A percentile compares a stretch with the other conserved stretches of the same genome.
phyloP scores from a whole-genome alignment of 2,113 vertebrate genomes.

The Bos taurus region ARS-UCD2.0 NC_037347.1:67927501-67928000 shows the following conservation, averaged over 20 bases:
- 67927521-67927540: not conserved
- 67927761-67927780: not conserved
- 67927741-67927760: not conserved
- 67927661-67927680: fast-evolving
- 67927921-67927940: not conserved
- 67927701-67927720: not conserved
- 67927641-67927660: not conserved
- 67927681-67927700: not conserved
- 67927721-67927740: fast-evolving
- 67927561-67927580: fast-evolving
- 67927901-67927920: not conserved
- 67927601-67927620: not conserved
- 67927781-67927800: not conserved
- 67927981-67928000: slow-evolving; percentile 75
- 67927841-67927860: not conserved
- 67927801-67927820: not conserved
- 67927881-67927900: not conserved
- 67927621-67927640: not conserved
- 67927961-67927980: slow-evolving; percentile 65
- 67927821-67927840: not conserved
- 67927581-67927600: not conserved
- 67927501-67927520: not conserved
- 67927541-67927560: not conserved
- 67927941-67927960: slow-evolving; percentile 29
- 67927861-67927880: not conserved